Conservation (phyloP, 2,888 invertebrate genomes). For the Neelides folsomi region DNA sequence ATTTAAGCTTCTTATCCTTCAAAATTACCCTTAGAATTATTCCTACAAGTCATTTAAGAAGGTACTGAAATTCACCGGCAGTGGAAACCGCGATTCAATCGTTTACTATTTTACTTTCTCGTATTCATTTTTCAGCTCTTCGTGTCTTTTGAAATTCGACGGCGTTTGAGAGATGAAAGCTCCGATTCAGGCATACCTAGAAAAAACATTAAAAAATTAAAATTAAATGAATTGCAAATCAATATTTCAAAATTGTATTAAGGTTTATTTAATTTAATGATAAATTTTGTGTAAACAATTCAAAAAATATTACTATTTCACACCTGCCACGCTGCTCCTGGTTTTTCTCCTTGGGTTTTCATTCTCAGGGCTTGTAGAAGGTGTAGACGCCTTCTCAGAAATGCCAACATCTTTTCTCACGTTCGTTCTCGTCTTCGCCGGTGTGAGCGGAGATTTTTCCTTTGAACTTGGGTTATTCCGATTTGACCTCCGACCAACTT, state of each 20-base stretch:
- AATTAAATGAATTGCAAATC: too few relatives aligned
- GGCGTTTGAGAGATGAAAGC: constrained; percentile 17
- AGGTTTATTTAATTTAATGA: too few relatives aligned
- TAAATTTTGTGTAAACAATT: too few relatives aligned
- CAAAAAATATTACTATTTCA: background rate
- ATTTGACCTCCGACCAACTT: constrained; percentile 16
- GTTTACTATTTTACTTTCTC: background rate
- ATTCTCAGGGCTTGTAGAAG: constrained; percentile 21
- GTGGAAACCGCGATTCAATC: too few relatives aligned
- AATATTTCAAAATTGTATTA: too few relatives aligned
- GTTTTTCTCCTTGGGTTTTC: constrained; percentile 32
- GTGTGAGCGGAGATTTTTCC: constrained; percentile 24
- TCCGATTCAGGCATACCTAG: constrained; percentile 20
- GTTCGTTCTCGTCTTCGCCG: constrained; percentile 28
- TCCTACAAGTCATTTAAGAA: too few relatives aligned
- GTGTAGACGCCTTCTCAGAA: constrained; percentile 7
- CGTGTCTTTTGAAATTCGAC: constrained; percentile 26
- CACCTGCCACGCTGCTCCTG: constrained; percentile 30
- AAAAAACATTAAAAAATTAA: too few relatives aligned
- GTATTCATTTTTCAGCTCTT: constrained; percentile 19
- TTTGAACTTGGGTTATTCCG: constrained; percentile 12
- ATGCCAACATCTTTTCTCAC: constrained; percentile 5
- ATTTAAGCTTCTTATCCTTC: background rate
- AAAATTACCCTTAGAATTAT: too few relatives aligned
- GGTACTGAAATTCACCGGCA: too few relatives aligned